A percentile compares a stretch with the other conserved stretches of the same genome.
These are phyloP conservation scores for Taeniopygia guttata DNA, from an alignment of 2,797 vertebrate genomes.

Conservation along the genomic window DNA sequence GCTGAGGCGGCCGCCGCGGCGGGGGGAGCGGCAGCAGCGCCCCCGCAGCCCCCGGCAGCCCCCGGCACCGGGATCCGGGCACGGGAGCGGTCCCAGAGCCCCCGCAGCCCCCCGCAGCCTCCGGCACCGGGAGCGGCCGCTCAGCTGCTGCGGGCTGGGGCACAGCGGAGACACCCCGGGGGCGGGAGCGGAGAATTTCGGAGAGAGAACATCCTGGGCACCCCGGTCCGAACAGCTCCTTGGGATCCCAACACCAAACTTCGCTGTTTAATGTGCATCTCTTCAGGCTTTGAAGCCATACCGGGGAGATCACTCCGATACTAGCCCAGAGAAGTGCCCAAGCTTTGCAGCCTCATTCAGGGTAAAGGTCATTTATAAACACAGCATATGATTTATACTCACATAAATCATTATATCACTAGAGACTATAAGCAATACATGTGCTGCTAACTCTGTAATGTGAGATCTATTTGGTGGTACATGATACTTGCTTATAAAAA, in stretches of 20 bases:
- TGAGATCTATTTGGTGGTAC: neutral
- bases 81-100: neutral
- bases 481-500: neutral
- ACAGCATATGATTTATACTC: neutral
- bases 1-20: too few relatives aligned
- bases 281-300: neutral
- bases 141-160: neutral
- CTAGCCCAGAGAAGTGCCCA: rapidly evolving
- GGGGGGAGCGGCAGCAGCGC: neutral
- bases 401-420: neutral
- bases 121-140: neutral
- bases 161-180: neutral
- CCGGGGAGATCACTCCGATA: rapidly evolving
- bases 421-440: rapidly evolving
- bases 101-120: neutral
- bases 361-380: neutral
- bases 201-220: neutral
- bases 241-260: neutral
- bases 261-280: rapidly evolving
- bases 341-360: neutral
- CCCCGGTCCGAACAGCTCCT: rapidly evolving
- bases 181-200: rapidly evolving
- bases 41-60: too few relatives aligned
- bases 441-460: neutral
- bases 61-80: neutral